Conservation (phyloP, 2,797 vertebrate genomes). For the Syndactyla subalaris region DNA sequence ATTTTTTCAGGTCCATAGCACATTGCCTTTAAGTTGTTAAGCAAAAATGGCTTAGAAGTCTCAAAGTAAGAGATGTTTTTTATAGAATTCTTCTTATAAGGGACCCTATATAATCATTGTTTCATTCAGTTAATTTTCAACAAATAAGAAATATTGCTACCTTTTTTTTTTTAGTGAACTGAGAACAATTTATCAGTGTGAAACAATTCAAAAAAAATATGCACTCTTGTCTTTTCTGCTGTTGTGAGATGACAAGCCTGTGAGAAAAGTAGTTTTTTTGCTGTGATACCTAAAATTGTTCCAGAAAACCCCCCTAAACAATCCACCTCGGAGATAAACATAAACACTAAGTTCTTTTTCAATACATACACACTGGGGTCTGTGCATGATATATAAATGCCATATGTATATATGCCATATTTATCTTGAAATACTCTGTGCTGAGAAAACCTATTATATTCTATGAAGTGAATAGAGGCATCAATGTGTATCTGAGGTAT, state of each 20-base stretch:
- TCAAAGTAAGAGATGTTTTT: not conserved
- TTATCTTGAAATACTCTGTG: not conserved
- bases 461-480: not conserved
- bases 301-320: accelerated
- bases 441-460: not conserved
- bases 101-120: not conserved
- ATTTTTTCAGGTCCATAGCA: not conserved
- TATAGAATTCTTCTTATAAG: not conserved
- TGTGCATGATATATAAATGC: not conserved
- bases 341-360: not conserved
- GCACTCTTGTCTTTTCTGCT: not conserved
- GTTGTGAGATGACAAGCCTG: not conserved
- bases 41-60: not conserved
- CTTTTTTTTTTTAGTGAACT: not conserved
- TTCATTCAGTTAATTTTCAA: not conserved
- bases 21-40: not conserved
- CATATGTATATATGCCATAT: accelerated
- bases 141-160: not conserved
- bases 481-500: not conserved
- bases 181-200: not conserved
- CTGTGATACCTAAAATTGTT: not conserved
- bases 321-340: not conserved
- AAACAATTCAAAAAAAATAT: not conserved
- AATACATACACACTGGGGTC: not conserved
- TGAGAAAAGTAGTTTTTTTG: not conserved